These are phyloP conservation scores for Scaptomyza cyrtandrae DNA, from an alignment of 2,888 invertebrate genomes.

Conservation along the genomic window DNA sequence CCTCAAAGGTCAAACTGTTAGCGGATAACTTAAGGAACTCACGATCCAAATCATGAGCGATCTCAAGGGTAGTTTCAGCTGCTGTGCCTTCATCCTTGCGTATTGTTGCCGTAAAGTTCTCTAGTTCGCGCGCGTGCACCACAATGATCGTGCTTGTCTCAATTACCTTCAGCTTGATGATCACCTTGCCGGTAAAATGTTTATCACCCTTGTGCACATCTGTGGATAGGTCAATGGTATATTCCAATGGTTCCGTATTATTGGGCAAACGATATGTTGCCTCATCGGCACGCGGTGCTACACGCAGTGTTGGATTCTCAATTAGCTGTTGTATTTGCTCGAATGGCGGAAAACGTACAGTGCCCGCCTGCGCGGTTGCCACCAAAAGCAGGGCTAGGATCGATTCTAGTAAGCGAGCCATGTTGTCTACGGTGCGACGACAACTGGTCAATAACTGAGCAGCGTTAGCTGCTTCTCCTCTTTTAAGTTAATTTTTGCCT, in stretches of 20 bases:
- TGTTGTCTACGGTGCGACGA: constrained; percentile 53
- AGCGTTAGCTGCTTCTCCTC: constrained; percentile 13
- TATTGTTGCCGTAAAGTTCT: constrained; percentile 57
- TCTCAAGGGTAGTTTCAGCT: constrained; percentile 1
- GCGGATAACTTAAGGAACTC: constrained; percentile 75
- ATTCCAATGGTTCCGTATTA: constrained; percentile 86
- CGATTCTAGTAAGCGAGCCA: constrained; percentile 53
- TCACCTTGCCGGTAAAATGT: constrained; percentile 69
- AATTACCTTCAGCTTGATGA: constrained; percentile 64
- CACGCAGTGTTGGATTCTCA: constrained; percentile 57
- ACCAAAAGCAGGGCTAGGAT: constrained; percentile 50
- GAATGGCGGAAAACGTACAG: constrained; percentile 62
- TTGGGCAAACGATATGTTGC: constrained; percentile 86
- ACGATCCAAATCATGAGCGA: constrained; percentile 42
- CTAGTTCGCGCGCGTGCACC: constrained; percentile 71
- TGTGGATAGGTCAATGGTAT: constrained; percentile 83
- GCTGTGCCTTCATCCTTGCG: constrained; percentile 9
- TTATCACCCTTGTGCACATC: constrained; percentile 71
- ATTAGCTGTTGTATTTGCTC: constrained; percentile 40
- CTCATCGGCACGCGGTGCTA: constrained; percentile 43
- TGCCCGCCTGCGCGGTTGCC: constrained; percentile 49
- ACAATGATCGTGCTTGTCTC: constrained; percentile 61
- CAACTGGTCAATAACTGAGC: constrained; percentile 59
- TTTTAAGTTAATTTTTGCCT: constrained; percentile 51
- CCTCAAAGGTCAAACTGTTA: constrained; percentile 30